Evolutionary conservation across 2,797 vertebrate species (phyloP).

Genomic region (Sus cebifrons): DNA sequence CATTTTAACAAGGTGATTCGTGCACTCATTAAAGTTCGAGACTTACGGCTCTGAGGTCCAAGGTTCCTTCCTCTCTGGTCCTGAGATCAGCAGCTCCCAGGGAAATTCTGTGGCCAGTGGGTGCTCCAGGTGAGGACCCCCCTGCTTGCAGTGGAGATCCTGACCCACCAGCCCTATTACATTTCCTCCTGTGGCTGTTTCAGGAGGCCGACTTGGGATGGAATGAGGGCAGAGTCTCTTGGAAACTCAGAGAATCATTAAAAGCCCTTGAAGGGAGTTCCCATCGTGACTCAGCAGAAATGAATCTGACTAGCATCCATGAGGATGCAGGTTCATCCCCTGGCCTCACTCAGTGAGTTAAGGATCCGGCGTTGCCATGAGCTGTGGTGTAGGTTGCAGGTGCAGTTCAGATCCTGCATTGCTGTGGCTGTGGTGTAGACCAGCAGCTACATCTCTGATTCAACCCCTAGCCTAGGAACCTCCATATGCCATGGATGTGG

Average conservation of each 20-base stretch:
- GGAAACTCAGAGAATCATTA: not conserved
- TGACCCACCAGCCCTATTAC: not conserved
- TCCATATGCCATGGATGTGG: too few species aligned
- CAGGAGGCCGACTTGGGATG: not conserved
- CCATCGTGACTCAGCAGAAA: too few species aligned
- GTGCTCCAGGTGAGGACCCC: not conserved
- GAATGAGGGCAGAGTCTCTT: not conserved
- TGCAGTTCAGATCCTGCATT: too few species aligned
- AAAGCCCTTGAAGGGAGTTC: not conserved
- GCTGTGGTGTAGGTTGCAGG: too few species aligned
- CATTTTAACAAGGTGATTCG: not conserved
- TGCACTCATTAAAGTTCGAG: not conserved
- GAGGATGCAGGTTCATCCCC: too few species aligned
- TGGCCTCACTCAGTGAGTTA: too few species aligned
- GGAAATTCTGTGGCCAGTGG: not conserved
- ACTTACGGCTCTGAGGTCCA: not conserved
- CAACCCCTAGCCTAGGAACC: too few species aligned
- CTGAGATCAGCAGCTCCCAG: not conserved
- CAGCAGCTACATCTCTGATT: too few species aligned
- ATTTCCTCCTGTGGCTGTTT: conserved; percentile 10
- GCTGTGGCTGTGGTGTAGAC: too few species aligned
- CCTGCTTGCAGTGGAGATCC: not conserved
- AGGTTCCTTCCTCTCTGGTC: not conserved
- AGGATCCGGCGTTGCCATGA: too few species aligned
- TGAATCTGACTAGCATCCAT: too few species aligned